phyloP scores from a whole-genome alignment of 2,113 vertebrate genomes.

The Scophthalmus maximus region DNA sequence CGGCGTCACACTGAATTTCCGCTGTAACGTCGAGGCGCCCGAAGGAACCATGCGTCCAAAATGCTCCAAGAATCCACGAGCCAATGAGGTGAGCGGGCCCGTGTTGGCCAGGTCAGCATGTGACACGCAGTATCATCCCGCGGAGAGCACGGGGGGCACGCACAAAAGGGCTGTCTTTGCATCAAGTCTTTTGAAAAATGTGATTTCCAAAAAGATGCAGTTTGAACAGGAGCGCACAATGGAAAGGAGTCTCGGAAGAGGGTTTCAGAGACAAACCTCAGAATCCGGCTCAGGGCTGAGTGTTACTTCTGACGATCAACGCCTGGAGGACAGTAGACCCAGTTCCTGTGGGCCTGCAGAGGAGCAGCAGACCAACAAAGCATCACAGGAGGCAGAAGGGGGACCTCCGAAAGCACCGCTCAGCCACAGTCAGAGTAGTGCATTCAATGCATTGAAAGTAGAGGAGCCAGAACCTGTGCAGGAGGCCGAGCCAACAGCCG shows the following conservation, averaged over 20 bases:
- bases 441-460: slow-evolving; percentile 88
- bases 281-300: slow-evolving; percentile 86
- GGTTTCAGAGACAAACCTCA: slow-evolving; percentile 86
- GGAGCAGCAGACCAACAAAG: slow-evolving; percentile 55
- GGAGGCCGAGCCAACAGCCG: slow-evolving; percentile 46
- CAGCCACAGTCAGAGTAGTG: slow-evolving; percentile 87
- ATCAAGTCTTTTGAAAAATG: slow-evolving; percentile 93
- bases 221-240: slow-evolving; percentile 93
- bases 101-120: slow-evolving; percentile 68
- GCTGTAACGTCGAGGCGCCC: slow-evolving; percentile 80
- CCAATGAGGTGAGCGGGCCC: slow-evolving; percentile 70
- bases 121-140: slow-evolving; percentile 61
- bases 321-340: slow-evolving; percentile 57
- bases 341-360: slow-evolving; percentile 79
- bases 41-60: slow-evolving; percentile 67
- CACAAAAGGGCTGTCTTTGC: slow-evolving; percentile 91
- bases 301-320: slow-evolving; percentile 72
- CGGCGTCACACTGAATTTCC: slow-evolving; percentile 83
- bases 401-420: slow-evolving; percentile 79
- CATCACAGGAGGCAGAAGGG: slow-evolving; percentile 65
- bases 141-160: slow-evolving; percentile 71
- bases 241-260: slow-evolving; percentile 81
- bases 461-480: slow-evolving; percentile 75
- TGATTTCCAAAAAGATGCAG: slow-evolving; percentile 99
- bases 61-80: slow-evolving; percentile 71